Evolutionary conservation across 1,140 invertebrate species (phyloP).

Genomic region (Drosophila parvula): DNA sequence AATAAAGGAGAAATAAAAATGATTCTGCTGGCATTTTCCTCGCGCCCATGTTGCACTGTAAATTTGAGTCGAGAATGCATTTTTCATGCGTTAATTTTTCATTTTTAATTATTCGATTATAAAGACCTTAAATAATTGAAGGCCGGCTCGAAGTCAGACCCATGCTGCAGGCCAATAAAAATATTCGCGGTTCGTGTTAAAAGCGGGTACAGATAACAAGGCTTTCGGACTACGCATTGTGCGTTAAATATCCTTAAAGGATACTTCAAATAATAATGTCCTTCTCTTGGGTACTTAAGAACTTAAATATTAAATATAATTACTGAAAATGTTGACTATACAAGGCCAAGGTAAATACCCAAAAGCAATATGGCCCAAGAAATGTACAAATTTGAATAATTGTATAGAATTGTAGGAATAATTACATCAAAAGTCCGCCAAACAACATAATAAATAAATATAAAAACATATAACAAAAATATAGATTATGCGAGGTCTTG

Average conservation of each 20-base stretch:
- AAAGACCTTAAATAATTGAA: constrained; percentile 80
- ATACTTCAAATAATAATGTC: neutral
- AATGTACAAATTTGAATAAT: too few relatives aligned
- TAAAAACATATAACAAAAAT: too few relatives aligned
- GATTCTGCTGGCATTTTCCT: constrained; percentile 25
- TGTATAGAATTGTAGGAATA: too few relatives aligned
- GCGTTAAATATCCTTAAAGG: neutral
- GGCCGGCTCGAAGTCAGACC: constrained; percentile 34
- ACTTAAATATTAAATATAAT: neutral
- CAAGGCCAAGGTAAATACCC: too few relatives aligned
- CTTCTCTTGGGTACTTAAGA: neutral
- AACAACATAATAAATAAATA: too few relatives aligned
- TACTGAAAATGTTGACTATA: too few relatives aligned
- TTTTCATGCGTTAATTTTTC: constrained; percentile 81
- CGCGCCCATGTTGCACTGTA: constrained; percentile 40
- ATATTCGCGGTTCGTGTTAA: constrained; percentile 4
- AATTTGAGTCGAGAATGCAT: constrained; percentile 75
- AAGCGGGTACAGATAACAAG: constrained; percentile 2
- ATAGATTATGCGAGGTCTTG: too few relatives aligned
- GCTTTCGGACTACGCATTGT: neutral
- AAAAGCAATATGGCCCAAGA: too few relatives aligned
- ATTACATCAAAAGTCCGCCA: too few relatives aligned
- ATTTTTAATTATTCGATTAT: constrained; percentile 82
- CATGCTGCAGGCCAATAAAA: constrained; percentile 39
- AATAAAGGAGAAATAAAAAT: constrained; percentile 49